Percentiles rank a stretch among this genome's conserved stretches.
Conservation (phyloP, 2,888 invertebrate species). For the Plebejus melissa region DNA sequence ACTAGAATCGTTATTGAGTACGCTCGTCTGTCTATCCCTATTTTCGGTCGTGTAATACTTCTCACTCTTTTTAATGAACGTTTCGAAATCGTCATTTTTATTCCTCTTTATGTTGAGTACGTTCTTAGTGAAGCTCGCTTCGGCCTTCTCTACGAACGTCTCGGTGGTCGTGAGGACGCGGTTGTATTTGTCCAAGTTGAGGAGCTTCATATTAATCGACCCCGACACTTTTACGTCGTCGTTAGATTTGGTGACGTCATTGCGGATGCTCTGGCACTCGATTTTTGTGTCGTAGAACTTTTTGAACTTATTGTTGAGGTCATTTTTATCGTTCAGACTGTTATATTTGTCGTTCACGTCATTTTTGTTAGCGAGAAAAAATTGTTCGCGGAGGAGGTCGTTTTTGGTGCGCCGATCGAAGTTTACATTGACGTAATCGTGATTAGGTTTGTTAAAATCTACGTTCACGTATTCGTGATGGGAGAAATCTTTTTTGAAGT, state of each 20-base stretch:
- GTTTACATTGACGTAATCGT: slow-evolving; percentile 41
- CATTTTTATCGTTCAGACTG: slow-evolving; percentile 52
- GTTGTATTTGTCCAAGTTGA: slow-evolving; percentile 66
- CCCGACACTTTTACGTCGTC: slow-evolving; percentile 63
- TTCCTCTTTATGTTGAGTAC: slow-evolving; percentile 45
- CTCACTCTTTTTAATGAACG: slow-evolving; percentile 70
- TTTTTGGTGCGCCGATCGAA: slow-evolving; percentile 56
- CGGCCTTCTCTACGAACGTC: slow-evolving; percentile 60
- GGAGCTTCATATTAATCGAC: slow-evolving; percentile 63
- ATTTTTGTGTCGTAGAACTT: slow-evolving; percentile 59
- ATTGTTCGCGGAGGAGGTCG: slow-evolving; percentile 59
- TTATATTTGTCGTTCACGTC: slow-evolving; percentile 34
- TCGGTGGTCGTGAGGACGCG: slow-evolving; percentile 66
- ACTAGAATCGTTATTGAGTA: slow-evolving; percentile 48
- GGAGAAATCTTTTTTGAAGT: slow-evolving; percentile 68
- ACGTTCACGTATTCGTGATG: slow-evolving; percentile 66
- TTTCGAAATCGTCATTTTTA: slow-evolving; percentile 60
- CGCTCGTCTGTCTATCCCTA: slow-evolving; percentile 54
- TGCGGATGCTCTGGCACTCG: slow-evolving; percentile 67
- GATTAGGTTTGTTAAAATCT: slow-evolving; percentile 43
- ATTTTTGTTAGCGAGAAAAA: slow-evolving; percentile 46
- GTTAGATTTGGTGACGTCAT: slow-evolving; percentile 63
- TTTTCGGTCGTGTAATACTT: slow-evolving; percentile 63
- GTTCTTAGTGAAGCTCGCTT: slow-evolving; percentile 65
- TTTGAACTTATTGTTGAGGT: slow-evolving; percentile 59